Conservation (phyloP, 2,113 vertebrate species). For the Gasterosteus aculeatus region DNA sequence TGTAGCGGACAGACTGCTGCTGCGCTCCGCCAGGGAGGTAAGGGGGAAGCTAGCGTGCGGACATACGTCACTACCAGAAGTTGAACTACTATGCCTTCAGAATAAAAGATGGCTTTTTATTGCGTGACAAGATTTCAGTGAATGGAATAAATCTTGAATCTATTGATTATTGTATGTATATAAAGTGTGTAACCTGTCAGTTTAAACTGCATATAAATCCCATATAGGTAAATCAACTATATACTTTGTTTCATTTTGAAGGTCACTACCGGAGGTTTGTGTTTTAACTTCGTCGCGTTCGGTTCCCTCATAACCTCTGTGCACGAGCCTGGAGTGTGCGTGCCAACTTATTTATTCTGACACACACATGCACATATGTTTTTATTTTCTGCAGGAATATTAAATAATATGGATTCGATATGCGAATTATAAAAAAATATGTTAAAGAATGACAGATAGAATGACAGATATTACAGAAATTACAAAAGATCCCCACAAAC, state of each 20-base stretch:
- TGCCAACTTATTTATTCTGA: neutral
- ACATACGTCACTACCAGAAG: constrained; percentile 8
- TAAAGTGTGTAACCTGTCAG: too few species aligned
- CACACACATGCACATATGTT: neutral
- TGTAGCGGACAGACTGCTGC: constrained; percentile 18
- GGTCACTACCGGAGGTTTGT: neutral
- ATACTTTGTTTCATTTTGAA: constrained; percentile 33
- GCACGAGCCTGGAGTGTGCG: neutral
- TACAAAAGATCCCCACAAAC: too few species aligned
- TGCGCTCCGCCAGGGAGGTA: neutral
- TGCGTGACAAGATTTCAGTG: too few species aligned
- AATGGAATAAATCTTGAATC: too few species aligned
- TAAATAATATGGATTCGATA: neutral
- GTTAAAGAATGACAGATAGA: neutral
- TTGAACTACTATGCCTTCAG: neutral
- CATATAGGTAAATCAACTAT: too few species aligned
- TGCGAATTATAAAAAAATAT: neutral
- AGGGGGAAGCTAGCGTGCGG: too few species aligned
- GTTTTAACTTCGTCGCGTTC: neutral
- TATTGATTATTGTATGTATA: too few species aligned
- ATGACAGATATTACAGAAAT: neutral
- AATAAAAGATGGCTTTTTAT: constrained; percentile 4
- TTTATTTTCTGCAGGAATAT: neutral
- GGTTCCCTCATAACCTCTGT: neutral
- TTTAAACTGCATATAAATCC: too few species aligned